Conservation (phyloP, 2,797 vertebrate species). For the Peromyscus melanophrys region DNA sequence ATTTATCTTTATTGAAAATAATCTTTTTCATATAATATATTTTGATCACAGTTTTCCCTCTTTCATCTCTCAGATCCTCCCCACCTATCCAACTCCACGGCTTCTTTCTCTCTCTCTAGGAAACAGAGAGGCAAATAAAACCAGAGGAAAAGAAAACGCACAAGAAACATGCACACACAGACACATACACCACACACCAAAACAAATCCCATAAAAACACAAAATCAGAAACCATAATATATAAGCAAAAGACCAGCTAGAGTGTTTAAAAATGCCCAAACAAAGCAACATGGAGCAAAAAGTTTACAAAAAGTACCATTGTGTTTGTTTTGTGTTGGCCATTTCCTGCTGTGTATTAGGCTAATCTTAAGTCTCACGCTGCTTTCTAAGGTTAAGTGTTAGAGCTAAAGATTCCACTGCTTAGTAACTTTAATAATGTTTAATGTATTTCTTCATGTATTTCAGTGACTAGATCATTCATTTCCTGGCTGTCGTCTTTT, state of each 20-base stretch:
- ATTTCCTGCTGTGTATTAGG: not conserved
- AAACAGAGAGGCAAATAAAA: not conserved
- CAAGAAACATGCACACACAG: not conserved
- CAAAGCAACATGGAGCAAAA: not conserved
- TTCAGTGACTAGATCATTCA: conserved; percentile 29
- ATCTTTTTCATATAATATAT: not conserved
- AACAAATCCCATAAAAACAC: not conserved
- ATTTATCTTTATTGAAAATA: not conserved
- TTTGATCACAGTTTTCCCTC: not conserved
- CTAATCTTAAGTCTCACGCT: not conserved
- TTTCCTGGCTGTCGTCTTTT: conserved; percentile 63
- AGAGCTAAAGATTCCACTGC: not conserved
- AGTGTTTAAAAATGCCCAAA: not conserved
- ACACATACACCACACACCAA: not conserved
- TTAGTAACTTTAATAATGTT: conserved; percentile 26
- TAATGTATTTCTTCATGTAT: conserved; percentile 1
- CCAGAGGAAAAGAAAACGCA: not conserved
- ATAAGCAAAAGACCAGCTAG: not conserved
- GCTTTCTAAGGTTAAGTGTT: conserved; percentile 54
- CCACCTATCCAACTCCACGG: not conserved
- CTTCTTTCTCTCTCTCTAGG: not conserved
- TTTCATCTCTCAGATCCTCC: not conserved
- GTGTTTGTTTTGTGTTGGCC: not conserved
- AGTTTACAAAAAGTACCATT: not conserved
- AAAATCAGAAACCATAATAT: not conserved